Evolutionary conservation across 2,113 vertebrate genomes (phyloP), one percentile per base, ranked within the genome.

Genomic region (Phalacrocorax aristotelis): DNA sequence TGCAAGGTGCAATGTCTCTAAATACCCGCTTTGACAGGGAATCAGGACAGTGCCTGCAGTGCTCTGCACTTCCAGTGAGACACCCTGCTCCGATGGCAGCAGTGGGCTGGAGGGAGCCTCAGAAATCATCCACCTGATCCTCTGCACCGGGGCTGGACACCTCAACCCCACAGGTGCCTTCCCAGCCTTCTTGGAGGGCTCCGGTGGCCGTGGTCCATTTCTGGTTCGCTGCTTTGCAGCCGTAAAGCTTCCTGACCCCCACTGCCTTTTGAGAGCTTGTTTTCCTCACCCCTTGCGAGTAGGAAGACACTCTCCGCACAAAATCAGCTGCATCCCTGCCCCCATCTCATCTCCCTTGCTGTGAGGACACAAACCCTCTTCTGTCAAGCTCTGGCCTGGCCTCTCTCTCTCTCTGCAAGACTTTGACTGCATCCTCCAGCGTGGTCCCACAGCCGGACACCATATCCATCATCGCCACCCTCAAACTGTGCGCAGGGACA

Each of bases 191-290:
- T 3, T 9, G 29, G n/a, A 29, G 52, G 30, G 23, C 29, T 21
- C 71, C 1, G 2, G 42, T 11, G 51, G 71, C 51, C 51, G 4
- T 2, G 7, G 23, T 17, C 29, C 4, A 0, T 17, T 38, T 23
- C 52, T 42, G 49, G n/a, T 20, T 26, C 3, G 8, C 16, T 64
- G 48, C 38, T 62, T 25, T 20, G 51, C 83, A 19, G 29, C 34
- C 0, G 1, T 29, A 58, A 38, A n/a, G 52, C 19, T 40, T n/a
- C 42, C 83, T 10, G 23, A 40, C 8, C 34, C 29, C 52, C 32
- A 18, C 4, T 1, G 22, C 30, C 51, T 42, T n/a, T 34, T 8
- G 0, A 42, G 16, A 34, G 14, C 15, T 46, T 15, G 42, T 20
- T 36, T 17, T 40, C 48, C n/a, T 49, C 55, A 34, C 25, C 57